phyloP scores from a whole-genome alignment of 2,797 vertebrate genomes.

The Phataginus tricuspis region DNA sequence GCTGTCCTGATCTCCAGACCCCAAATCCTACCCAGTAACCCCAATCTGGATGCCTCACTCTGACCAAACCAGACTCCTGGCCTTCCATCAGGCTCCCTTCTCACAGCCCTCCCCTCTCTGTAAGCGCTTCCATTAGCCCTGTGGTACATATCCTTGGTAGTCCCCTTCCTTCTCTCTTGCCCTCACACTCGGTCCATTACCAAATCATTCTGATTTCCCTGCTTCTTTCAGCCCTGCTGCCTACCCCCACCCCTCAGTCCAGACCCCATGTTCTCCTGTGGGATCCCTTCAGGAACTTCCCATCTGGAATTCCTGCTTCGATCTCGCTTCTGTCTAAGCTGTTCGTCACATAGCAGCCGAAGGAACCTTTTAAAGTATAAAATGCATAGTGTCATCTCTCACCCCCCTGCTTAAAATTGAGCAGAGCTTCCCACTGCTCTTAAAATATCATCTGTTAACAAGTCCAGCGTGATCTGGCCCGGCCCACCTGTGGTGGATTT shows the following conservation, averaged over 20 bases:
- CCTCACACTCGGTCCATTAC: too few relatives aligned
- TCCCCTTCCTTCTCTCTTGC: not conserved
- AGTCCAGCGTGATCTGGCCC: not conserved
- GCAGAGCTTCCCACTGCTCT: not conserved
- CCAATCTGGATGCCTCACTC: not conserved
- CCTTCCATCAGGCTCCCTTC: not conserved
- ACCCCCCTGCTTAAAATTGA: not conserved
- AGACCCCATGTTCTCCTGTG: not conserved
- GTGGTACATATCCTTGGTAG: not conserved
- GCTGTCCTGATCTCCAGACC: not conserved
- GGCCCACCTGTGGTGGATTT: not conserved
- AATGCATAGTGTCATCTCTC: not conserved
- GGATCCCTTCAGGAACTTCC: not conserved
- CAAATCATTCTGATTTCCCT: not conserved
- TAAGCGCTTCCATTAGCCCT: not conserved
- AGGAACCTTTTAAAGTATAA: not conserved
- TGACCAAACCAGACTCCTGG: not conserved
- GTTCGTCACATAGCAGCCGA: not conserved
- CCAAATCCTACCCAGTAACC: not conserved
- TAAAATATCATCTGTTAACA: not conserved
- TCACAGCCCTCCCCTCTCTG: not conserved
- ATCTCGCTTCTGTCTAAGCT: not conserved
- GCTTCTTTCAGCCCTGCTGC: not conserved
- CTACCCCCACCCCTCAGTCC: not conserved
- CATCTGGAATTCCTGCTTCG: not conserved